Conservation (phyloP, 2,888 invertebrate genomes). For the Mesorhabditis sp. region DNA sequence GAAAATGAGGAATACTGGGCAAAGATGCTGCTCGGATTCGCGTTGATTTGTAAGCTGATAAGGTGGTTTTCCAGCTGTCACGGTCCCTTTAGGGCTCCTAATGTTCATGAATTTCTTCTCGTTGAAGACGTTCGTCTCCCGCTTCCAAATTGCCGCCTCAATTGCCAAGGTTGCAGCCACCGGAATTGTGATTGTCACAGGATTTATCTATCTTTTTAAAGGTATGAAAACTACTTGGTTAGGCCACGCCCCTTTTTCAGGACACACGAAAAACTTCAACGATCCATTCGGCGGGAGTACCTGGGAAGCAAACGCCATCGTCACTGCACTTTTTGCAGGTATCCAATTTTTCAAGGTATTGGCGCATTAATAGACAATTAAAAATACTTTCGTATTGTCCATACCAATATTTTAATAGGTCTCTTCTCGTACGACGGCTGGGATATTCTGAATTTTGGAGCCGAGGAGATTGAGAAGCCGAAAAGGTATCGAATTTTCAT, state of each 20-base stretch:
- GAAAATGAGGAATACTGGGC: conserved; percentile 29
- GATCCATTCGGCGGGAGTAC: conserved; percentile 29
- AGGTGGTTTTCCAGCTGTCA: neutral
- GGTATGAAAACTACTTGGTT: conserved; percentile 11
- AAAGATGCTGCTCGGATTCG: conserved; percentile 44
- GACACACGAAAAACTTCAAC: conserved; percentile 21
- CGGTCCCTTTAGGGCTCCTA: conserved; percentile 31
- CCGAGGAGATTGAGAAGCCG: conserved; percentile 53
- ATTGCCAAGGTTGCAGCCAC: conserved; percentile 48
- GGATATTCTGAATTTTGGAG: conserved; percentile 56
- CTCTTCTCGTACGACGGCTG: conserved; percentile 52
- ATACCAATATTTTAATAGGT: too few relatives aligned
- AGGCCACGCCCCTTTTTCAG: conserved; percentile 7
- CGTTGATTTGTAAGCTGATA: conserved; percentile 39
- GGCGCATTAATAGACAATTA: too few relatives aligned
- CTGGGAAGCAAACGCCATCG: conserved; percentile 30
- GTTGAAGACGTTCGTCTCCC: conserved; percentile 46
- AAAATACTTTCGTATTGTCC: too few relatives aligned
- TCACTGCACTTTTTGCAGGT: conserved; percentile 47
- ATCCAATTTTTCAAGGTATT: conserved; percentile 25
- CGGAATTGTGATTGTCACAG: conserved; percentile 43
- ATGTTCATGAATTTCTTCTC: conserved; percentile 56
- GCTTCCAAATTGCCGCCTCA: conserved; percentile 52
- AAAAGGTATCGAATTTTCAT: conserved; percentile 23
- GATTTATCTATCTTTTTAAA: conserved; percentile 44